Conservation (phyloP, 1,140 invertebrate species). For the Heliconius hewitsoni region DNA sequence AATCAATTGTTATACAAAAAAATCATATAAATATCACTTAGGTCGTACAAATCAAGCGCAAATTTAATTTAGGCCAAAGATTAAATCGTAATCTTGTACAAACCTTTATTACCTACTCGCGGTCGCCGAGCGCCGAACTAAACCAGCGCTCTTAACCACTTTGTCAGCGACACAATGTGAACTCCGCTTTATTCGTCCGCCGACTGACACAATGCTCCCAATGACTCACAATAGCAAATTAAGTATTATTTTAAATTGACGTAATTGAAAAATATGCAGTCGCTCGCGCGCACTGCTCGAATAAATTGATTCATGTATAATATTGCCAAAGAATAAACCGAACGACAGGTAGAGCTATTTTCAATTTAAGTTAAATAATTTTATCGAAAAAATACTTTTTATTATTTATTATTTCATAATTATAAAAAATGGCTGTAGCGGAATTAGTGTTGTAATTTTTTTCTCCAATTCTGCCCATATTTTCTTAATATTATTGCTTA, state of each 20-base stretch:
- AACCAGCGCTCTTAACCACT: constrained; percentile 24
- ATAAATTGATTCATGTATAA: constrained; percentile 80
- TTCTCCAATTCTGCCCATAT: no score
- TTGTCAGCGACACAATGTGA: constrained; percentile 44
- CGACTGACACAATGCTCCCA: constrained; percentile 72
- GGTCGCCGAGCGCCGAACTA: constrained; percentile 4
- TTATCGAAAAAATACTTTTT: not conserved
- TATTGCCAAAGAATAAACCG: constrained; percentile 52
- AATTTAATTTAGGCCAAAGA: constrained; percentile 24
- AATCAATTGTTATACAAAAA: not conserved
- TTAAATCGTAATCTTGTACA: constrained; percentile 17
- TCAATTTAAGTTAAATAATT: not conserved
- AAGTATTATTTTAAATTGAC: constrained; percentile 81
- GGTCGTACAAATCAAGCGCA: constrained; percentile 16
- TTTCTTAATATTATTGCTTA: no score
- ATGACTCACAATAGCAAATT: constrained; percentile 79
- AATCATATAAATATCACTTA: not conserved
- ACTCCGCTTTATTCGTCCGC: constrained; percentile 55
- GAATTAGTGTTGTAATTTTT: no score
- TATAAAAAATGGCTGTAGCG: not conserved
- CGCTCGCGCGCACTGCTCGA: constrained; percentile 68
- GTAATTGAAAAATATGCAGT: constrained; percentile 81
- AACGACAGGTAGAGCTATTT: constrained; percentile 13
- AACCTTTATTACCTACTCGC: constrained; percentile 26
- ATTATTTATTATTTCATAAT: not conserved